Evolutionary conservation across 2,888 invertebrate species (phyloP).

Genomic region (Spatulosminthurus flaviceps): DNA sequence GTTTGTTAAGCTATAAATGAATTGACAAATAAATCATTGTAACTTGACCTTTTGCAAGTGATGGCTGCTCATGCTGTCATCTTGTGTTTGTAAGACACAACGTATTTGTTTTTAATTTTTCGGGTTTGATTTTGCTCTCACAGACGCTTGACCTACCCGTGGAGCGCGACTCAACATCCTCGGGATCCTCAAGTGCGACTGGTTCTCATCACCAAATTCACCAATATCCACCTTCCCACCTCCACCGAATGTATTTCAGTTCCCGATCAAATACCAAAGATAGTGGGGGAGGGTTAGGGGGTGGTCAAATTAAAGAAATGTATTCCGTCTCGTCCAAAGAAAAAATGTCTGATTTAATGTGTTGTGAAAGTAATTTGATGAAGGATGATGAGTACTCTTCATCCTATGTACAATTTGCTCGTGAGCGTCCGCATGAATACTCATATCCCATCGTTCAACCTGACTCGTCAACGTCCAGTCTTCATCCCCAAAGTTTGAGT

Average conservation of each 20-base stretch:
- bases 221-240: slow-evolving; percentile 64
- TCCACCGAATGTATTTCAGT: slow-evolving; percentile 74
- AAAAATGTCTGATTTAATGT: slow-evolving; percentile 60
- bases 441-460: slow-evolving; percentile 78
- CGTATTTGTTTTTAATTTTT: slow-evolving; percentile 60
- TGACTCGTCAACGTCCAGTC: slow-evolving; percentile 48
- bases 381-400: slow-evolving; percentile 63
- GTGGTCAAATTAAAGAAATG: slow-evolving; percentile 59
- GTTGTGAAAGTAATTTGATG: slow-evolving; percentile 60
- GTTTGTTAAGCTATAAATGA: no score
- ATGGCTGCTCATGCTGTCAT: no score
- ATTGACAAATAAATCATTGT: no score
- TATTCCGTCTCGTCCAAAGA: slow-evolving; percentile 63
- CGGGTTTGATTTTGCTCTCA: no score
- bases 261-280: slow-evolving; percentile 64
- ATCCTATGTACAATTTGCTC: slow-evolving; percentile 81
- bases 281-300: slow-evolving; percentile 41
- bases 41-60: no score
- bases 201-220: slow-evolving; percentile 63
- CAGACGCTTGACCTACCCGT: slow-evolving; percentile 89
- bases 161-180: slow-evolving; percentile 78
- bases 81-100: no score
- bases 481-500: slow-evolving; percentile 9
- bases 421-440: slow-evolving; percentile 77
- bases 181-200: slow-evolving; percentile 73